Base-by-base conservation (phyloP, 2,797 vertebrate species). In the Anisognathus igniventris region DNA sequence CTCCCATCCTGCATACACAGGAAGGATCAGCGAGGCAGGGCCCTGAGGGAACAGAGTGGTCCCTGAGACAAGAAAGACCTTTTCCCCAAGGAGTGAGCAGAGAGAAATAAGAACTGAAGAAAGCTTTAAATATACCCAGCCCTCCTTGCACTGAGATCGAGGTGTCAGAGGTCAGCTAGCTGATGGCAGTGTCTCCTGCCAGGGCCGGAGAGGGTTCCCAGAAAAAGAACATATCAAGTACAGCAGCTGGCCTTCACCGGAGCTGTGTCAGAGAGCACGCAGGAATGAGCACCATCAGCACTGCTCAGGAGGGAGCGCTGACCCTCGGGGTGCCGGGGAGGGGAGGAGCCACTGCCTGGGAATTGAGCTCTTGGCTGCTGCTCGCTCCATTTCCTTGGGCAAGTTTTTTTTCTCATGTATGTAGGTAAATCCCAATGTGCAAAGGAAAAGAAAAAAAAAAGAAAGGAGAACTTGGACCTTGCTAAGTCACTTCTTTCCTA, bases 261-360 rank as follows among this genome's bases (percentile, higher is more conserved):
- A 92, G 82, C 92, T 90, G 87, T 58, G 86, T 85, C 85, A 86
- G 76, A 22, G 56, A 85, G 58, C 7, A 1, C 0, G 0, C 31
- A 93, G 86, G 94, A 96, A 93, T 95, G 93, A 95, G 86, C 92
- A 76, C 71, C 77, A 87, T 96, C 94, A 96, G 95, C 95, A 94
- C 24, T 24, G 71, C 77, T 68, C 23, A 17, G 90, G n/a, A 51
- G 40, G 48, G 57, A 73, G 25, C 0, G 0, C 33, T 88, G 50
- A 27, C 28, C 0, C 2, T 66, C 7, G 0, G 35, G 60, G 25
- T 1, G 0, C 64, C 0, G 0, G 18, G 9, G 28, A 83, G 17
- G 42, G 82, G 51, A 90, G 54, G 51, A 74, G 33, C 0, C 0
- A 48, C 33, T 1, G 12, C 33, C 13, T 0, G 4, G 65, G 73